Base-by-base conservation (phyloP, 2,113 vertebrate species). In the Romanogobio albipinnatus region DNA sequence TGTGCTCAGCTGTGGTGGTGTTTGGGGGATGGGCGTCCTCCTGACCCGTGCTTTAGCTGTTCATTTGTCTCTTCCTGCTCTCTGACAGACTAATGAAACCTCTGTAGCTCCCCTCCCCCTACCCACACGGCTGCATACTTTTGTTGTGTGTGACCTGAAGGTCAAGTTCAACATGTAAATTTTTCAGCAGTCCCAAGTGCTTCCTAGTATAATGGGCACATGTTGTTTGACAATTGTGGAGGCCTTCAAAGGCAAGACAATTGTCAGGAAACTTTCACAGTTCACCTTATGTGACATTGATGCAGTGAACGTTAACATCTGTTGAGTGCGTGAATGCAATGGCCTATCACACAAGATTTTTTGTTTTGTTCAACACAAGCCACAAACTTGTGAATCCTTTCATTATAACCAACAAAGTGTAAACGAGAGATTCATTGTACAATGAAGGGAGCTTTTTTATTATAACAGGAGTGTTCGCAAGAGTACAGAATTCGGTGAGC, bases 131-230 rank as follows among this genome's bases (percentile, higher is more conserved):
- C 17, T 6, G 4, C 59, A 82, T 86, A 82, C 70, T 64, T 73
- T 78, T 68, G 39, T 75, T 79, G 64, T 64, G 77, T 86, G 84
- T 84, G 78, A 84, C 78, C 83, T 68, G 51, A 81, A 86, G 85
- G 78, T 86, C 87, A 84, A 84, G 85, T 86, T 88, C 82, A 86
- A 13, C 7, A 51, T 68, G 39, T 62, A 84, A 66, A 83, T 75
- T 26, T 39, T 75, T 22, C 29, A 76, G 75, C 51, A 26, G 77
- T 24, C 1, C 9, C 33, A 39, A 61, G 61, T 79, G 17, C 66
- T 22, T 9, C 58, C 76, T 75, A 53, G 81, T 71, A 56, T 68
- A 81, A 17, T 43, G 71, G 76, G 15, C 80, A 15, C 22, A 43
- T 29, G 22, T 49, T 64, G 36, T 74, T 77, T 82, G 62, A 88